These are phyloP conservation scores for Halocynthia roretzi DNA, from an alignment of 23 tunicate genomes.

Conservation along the genomic window DNA sequence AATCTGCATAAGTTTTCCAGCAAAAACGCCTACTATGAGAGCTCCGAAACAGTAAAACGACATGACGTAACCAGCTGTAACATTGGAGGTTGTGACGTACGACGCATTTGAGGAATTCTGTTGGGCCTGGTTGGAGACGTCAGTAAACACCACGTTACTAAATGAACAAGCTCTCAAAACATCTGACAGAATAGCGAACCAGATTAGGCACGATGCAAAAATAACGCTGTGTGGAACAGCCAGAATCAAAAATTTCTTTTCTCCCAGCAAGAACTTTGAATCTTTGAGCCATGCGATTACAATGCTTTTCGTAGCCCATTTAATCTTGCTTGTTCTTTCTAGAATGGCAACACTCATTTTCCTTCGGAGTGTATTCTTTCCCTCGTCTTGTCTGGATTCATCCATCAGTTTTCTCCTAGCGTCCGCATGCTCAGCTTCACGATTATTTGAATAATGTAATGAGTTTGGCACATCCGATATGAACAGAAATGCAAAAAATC, in stretches of 20 bases:
- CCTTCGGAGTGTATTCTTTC: too few relatives aligned
- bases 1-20: conserved; percentile 3
- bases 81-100: background rate
- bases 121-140: background rate
- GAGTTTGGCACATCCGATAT: conserved; percentile 1
- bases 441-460: background rate
- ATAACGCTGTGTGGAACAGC: background rate
- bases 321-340: background rate
- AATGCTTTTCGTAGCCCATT: background rate
- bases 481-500: conserved; percentile 2
- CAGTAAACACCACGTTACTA: background rate
- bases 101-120: background rate
- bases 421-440: background rate
- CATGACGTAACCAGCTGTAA: conserved; percentile 1
- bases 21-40: background rate
- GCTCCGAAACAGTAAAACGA: conserved; percentile 1
- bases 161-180: background rate
- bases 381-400: background rate
- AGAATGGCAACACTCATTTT: background rate
- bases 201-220: background rate
- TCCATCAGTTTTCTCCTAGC: background rate
- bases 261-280: background rate
- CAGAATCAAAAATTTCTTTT: background rate
- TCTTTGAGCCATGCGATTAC: background rate
- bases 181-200: conserved; percentile 5